Conservation (phyloP, 2,888 invertebrate species). For the Spodoptera exigua region DNA sequence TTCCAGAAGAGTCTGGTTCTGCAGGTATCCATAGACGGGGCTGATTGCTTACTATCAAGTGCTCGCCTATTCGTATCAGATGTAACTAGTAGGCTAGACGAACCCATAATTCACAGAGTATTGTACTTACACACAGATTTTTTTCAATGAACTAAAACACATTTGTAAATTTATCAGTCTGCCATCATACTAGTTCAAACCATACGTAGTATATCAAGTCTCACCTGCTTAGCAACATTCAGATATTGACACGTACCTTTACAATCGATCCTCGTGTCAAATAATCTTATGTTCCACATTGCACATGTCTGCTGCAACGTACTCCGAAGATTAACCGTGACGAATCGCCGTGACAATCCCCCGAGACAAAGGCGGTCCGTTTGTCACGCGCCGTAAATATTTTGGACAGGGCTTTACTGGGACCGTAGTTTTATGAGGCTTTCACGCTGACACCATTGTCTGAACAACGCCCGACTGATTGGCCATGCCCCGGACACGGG, state of each 20-base stretch:
- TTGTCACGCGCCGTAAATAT: slow-evolving; percentile 89
- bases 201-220: slow-evolving; percentile 1
- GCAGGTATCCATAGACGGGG: too few relatives aligned
- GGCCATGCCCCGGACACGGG: slow-evolving; percentile 74
- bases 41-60: too few relatives aligned
- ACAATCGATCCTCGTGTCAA: slow-evolving; percentile 65
- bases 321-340: slow-evolving; percentile 76
- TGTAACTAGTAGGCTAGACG: too few relatives aligned
- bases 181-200: too few relatives aligned
- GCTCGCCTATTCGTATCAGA: too few relatives aligned
- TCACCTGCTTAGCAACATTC: slow-evolving; percentile 39
- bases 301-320: slow-evolving; percentile 74
- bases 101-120: too few relatives aligned
- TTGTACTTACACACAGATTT: too few relatives aligned
- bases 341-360: slow-evolving; percentile 84
- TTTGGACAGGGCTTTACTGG: slow-evolving; percentile 84
- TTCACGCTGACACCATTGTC: slow-evolving; percentile 85
- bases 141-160: too few relatives aligned
- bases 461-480: slow-evolving; percentile 76
- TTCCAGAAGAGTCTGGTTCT: too few relatives aligned
- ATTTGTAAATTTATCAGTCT: too few relatives aligned
- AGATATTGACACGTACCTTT: slow-evolving; percentile 50
- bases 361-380: slow-evolving; percentile 79
- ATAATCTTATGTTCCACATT: slow-evolving; percentile 67
- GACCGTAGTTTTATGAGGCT: slow-evolving; percentile 85